Percentiles rank a stretch among this genome's conserved stretches.
phyloP scores from a whole-genome alignment of 1,140 invertebrate species.

The Cotesia typhae region DNA sequence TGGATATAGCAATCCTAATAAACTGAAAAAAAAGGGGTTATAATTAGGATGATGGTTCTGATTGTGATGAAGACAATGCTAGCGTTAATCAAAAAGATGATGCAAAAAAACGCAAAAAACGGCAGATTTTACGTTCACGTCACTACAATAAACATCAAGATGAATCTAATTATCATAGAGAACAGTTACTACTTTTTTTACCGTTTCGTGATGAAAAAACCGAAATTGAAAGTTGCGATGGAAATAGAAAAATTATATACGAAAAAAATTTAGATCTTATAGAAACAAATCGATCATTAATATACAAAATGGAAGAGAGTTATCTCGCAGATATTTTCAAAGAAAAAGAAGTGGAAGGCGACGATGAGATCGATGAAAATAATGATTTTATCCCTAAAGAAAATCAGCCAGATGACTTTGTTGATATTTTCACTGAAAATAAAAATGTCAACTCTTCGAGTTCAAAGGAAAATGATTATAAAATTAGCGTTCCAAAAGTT shows the following conservation, averaged over 20 bases:
- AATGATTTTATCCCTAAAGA: too few relatives aligned
- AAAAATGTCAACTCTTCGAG: constrained; percentile 42
- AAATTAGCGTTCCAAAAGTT: constrained; percentile 36
- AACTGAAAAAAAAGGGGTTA: background rate
- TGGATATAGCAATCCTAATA: background rate
- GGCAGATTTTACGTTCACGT: constrained; percentile 7
- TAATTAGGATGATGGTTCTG: background rate
- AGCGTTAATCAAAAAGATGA: background rate
- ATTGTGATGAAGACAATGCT: background rate
- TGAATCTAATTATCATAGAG: constrained; percentile 3
- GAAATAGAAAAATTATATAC: background rate
- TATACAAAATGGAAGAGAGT: too few relatives aligned
- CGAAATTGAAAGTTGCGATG: constrained; percentile 3
- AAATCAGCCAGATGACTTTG: too few relatives aligned
- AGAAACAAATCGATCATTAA: too few relatives aligned
- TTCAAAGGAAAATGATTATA: constrained; percentile 48
- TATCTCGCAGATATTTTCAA: too few relatives aligned
- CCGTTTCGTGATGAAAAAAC: background rate
- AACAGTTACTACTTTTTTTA: constrained; percentile 16
- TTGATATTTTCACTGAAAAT: too few relatives aligned
- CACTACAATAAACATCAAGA: constrained; percentile 4
- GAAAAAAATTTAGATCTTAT: constrained; percentile 23
- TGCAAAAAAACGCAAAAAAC: constrained; percentile 11
- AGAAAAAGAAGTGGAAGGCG: too few relatives aligned
- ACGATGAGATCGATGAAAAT: too few relatives aligned